Base-by-base conservation (phyloP, 2,113 vertebrate species). In the Trematocara marginatum region DNA sequence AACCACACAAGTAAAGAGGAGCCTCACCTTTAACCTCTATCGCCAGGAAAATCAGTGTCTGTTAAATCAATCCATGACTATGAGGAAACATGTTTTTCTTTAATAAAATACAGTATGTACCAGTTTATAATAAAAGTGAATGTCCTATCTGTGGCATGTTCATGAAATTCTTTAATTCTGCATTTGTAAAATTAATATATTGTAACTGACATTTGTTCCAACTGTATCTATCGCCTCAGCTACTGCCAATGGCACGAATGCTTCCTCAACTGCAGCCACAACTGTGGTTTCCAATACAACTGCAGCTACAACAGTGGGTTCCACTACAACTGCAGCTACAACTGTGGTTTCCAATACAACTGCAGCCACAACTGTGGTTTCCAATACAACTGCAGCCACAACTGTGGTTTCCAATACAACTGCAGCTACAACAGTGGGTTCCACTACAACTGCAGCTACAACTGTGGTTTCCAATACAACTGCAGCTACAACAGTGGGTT, bases 231-330 rank as follows among this genome's bases (percentile, higher is more conserved):
- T 34, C 8, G 2, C 57, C 29, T 61, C 57, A 61, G 29, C 15
- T 61, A 10, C 29, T 61, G 57, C 57, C 8, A 61, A 34, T 64
- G 9, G 6, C n/a, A 78, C 29, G 1, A 18, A 10, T 51, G 47
- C 15, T 31, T 2, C 53, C 53, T 26, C 26, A 18, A 52, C 11
- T 34, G 2, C 45, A 5, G 6, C 71, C 1, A 10, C 71, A 51
- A 71, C 53, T 4, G 1, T 54, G 2, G 51, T 1, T 1, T 52
- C 51, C 1, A 51, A n/a, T 1, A 2, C 47, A 49, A 49, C 47
- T 7, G 0, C 51, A 52, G 2, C 4, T 0, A 0, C 23, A 29
- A 8, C 1, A 0, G 11, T 23, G 2, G 10, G 0, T 23, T 54
- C 0, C 2, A 23, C 26, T 7, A 0, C 26, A 57, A 57, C 54